phyloP scores from a whole-genome alignment of 2,888 invertebrate species.

The Sipha maydis region DNA sequence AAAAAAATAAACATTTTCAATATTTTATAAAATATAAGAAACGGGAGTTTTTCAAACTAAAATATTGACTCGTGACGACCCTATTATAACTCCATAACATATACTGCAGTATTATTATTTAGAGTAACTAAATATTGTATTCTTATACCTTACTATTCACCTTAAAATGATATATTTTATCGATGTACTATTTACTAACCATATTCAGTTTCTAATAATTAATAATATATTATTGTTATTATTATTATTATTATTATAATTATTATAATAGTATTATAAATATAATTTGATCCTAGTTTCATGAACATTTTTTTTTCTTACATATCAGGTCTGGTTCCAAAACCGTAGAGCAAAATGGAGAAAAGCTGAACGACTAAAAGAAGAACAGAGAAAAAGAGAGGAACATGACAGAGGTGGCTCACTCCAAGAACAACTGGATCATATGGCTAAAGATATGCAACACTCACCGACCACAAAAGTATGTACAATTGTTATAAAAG shows the following conservation, averaged over 20 bases:
- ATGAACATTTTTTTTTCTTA: background rate
- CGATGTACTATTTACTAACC: no score
- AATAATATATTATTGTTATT: no score
- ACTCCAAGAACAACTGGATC: conserved; percentile 59
- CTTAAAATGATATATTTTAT: no score
- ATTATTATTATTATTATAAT: no score
- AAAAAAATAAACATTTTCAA: conserved; percentile 12
- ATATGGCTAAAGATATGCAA: conserved; percentile 63
- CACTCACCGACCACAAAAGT: conserved; percentile 64
- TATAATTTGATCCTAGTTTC: no score
- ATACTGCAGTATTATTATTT: no score
- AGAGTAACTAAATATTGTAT: no score
- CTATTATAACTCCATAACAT: no score
- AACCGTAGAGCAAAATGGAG: conserved; percentile 93
- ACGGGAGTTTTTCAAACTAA: background rate
- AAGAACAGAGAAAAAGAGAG: conserved; percentile 87
- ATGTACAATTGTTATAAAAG: conserved; percentile 15
- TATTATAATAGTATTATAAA: no score
- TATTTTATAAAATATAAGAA: conserved; percentile 3
- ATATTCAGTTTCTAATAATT: no score
- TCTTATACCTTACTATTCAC: no score
- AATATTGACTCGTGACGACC: background rate
- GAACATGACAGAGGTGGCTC: conserved; percentile 68
- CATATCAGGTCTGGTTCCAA: conserved; percentile 88
- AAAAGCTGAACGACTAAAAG: conserved; percentile 90